Percentiles rank a stretch among this genome's conserved stretches.
Conservation (phyloP, 1,140 invertebrate genomes). For the honey bee (Apis mellifera) region Amel_HAv3.1 CM009943.2:9017001-9017500, state of each 20-base stretch:
- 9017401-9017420: conserved; percentile 3
- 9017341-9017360: background rate
- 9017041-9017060: no score
- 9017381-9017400: background rate
- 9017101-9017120: no score
- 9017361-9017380: conserved; percentile 29
- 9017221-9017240: background rate
- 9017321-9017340: background rate
- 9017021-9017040: no score
- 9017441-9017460: conserved; percentile 42
- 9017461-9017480: conserved; percentile 45
- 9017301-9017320: conserved; percentile 3
- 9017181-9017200: conserved; percentile 13
- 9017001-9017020: no score
- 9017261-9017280: conserved; percentile 33
- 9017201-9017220: background rate
- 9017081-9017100: background rate
- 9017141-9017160: background rate
- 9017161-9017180: background rate
- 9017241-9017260: conserved; percentile 4
- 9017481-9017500: conserved; percentile 28
- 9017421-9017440: conserved; percentile 35
- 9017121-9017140: no score
- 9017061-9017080: no score
- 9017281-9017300: conserved; percentile 21